Base-by-base conservation (phyloP, 2,888 invertebrate genomes). In the Entomobrya proxima region DNA sequence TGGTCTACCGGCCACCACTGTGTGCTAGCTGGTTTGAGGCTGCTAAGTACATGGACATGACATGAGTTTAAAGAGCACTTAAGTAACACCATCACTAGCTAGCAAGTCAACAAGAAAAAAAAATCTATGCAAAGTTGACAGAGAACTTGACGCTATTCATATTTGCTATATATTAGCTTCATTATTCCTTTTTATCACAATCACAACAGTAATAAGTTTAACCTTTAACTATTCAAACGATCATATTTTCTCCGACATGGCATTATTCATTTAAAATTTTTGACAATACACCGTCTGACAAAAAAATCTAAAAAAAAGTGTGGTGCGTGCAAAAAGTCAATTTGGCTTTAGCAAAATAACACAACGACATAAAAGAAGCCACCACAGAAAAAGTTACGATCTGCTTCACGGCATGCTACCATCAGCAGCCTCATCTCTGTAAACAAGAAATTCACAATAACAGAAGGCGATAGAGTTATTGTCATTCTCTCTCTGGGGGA, bases 321-420 rank as follows among this genome's bases (percentile, higher is more conserved):
- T 27, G 40, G 55, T 84, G 84, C 84, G 84, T 84, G 84, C 61
- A 74, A 78, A 84, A 72, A 69, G 24, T 30, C 77, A 84, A 84
- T 84, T 78, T 84, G 78, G 72, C 74, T 77, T 24, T 44, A 30
- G 27, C 21, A 50, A 47, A 61, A 61, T 24, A 50, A 47, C 18
- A 67, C 32, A 3, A 35, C 2, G 47, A 64, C n/a, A 27, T 35
- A 30, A 82, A 40, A 81, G 24, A 55, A 55, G 58, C 18, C 18
- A 24, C 2, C 44, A 24, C 67, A 6, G 37, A 13, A 74, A 81
- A 75, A 64, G 47, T 74, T 76, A 83, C 27, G 69, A 76, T 75
- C 37, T 55, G 6, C 15, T 32, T 35, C 76, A 18, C 83, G 21
- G 47, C 82, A 80, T 32, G 78, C 11, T 47, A 67, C 32, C 50